Conservation (phyloP, 2,797 vertebrate genomes). For the Melanogrammus aeglefinus region DNA sequence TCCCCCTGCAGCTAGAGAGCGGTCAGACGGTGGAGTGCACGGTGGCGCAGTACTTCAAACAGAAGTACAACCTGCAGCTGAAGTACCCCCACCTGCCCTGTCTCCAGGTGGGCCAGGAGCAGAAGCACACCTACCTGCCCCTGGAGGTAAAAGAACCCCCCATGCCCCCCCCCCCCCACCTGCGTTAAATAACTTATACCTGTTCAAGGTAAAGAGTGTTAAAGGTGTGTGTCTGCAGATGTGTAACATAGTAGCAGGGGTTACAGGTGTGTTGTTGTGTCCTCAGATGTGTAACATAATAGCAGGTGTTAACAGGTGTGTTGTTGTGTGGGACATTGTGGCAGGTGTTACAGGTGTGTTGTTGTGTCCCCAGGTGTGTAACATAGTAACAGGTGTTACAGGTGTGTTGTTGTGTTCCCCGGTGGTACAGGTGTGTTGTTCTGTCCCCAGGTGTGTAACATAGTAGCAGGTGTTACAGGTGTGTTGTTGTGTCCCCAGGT, state of each 20-base stretch:
- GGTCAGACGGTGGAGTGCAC: slow-evolving; percentile 99
- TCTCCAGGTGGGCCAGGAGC: slow-evolving; percentile 97
- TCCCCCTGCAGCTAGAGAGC: slow-evolving; percentile 95
- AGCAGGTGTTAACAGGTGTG: slow-evolving; percentile 70
- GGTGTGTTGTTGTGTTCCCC: slow-evolving; percentile 16
- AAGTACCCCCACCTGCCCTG: slow-evolving; percentile 98
- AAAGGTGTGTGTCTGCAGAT: background rate
- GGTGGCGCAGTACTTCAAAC: slow-evolving; percentile 98
- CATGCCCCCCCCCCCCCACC: background rate
- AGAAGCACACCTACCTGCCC: slow-evolving; percentile 98
- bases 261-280: background rate
- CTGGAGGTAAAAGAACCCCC: slow-evolving; percentile 84
- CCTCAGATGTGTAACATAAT: slow-evolving; percentile 96
- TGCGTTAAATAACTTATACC: background rate
- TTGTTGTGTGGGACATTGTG: slow-evolving; percentile 77
- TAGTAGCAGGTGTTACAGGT: slow-evolving; percentile 82
- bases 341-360: slow-evolving; percentile 68
- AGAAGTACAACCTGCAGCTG: slow-evolving; percentile 98
- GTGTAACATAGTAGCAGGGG: background rate
- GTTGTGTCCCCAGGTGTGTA: slow-evolving; percentile 83
- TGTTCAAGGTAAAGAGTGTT: background rate
- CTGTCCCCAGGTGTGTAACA: slow-evolving; percentile 93
- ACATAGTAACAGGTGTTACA: slow-evolving; percentile 87
- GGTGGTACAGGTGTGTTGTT: slow-evolving; percentile 53
- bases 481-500: slow-evolving; percentile 35